phyloP scores from a whole-genome alignment of 2,797 vertebrate genomes.

The Sebastes steindachneri region DNA sequence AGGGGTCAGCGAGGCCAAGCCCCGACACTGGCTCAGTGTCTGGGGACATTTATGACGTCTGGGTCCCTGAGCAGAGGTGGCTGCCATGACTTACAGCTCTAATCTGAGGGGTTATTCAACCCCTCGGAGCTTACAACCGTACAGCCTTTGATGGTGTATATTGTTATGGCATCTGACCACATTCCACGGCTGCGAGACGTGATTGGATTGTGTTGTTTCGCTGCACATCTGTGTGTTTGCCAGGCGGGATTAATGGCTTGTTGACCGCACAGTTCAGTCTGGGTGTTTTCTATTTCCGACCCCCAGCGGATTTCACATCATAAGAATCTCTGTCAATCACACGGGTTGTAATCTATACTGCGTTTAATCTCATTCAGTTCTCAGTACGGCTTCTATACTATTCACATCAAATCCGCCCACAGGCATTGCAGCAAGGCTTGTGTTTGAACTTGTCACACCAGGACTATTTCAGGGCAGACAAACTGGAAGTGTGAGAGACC shows the following conservation, averaged over 20 bases:
- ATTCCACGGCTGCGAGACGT: constrained; percentile 59
- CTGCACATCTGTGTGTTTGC: constrained; percentile 74
- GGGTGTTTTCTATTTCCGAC: constrained; percentile 57
- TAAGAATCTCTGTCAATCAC: constrained; percentile 38
- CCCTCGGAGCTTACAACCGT: constrained; percentile 62
- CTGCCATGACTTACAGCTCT: constrained; percentile 71
- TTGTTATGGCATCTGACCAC: constrained; percentile 73
- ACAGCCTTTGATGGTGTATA: constrained; percentile 76
- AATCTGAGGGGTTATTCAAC: constrained; percentile 77
- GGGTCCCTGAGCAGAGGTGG: constrained; percentile 60
- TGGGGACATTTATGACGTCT: constrained; percentile 78
- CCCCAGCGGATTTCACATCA: constrained; percentile 15
- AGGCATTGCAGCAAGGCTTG: background rate
- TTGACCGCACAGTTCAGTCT: constrained; percentile 40
- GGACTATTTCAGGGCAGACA: background rate
- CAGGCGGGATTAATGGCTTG: constrained; percentile 68
- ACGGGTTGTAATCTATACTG: constrained; percentile 14
- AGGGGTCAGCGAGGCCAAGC: constrained; percentile 65
- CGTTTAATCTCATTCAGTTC: background rate
- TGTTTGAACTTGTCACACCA: background rate
- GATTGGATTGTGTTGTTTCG: constrained; percentile 71
- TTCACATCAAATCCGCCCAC: background rate
- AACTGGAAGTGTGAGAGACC: constrained; percentile 20
- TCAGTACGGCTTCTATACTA: background rate
- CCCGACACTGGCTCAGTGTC: constrained; percentile 58